Evolutionary conservation across 2,888 invertebrate genomes (phyloP).

Genomic region (Eumacrocentrus americanus): DNA sequence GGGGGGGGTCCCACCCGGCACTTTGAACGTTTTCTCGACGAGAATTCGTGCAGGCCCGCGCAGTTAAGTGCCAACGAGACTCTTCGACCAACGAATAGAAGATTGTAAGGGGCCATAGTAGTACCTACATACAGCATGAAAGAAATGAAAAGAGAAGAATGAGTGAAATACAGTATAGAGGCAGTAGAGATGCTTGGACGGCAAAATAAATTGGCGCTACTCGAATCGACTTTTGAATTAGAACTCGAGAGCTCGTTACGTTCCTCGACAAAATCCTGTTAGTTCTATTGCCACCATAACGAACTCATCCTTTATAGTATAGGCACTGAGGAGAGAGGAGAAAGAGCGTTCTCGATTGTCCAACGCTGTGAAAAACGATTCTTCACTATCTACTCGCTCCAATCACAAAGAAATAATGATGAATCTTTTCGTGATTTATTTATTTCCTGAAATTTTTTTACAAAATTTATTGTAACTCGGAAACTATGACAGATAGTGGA

Average conservation of each 20-base stretch:
- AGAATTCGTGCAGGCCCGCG: background rate
- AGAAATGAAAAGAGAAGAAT: background rate
- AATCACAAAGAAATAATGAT: too few species aligned
- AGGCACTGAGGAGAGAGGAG: too few species aligned
- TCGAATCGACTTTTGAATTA: constrained; percentile 49
- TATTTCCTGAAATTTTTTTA: too few species aligned
- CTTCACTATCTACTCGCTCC: too few species aligned
- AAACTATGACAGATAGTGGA: too few species aligned
- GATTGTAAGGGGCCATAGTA: background rate
- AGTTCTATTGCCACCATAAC: constrained; percentile 17
- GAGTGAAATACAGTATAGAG: background rate
- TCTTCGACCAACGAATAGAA: background rate
- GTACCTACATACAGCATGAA: background rate
- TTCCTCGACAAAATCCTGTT: constrained; percentile 40
- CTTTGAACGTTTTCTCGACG: background rate
- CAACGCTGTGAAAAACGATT: too few species aligned
- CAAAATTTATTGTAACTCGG: too few species aligned
- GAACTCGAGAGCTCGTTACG: constrained; percentile 44
- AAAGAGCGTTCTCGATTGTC: too few species aligned
- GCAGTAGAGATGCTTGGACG: constrained; percentile 9
- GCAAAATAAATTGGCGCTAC: constrained; percentile 44
- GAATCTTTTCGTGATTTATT: too few species aligned
- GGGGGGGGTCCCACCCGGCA: background rate
- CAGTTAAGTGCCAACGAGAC: background rate
- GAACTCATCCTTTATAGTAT: background rate